These are phyloP conservation scores for Pseudomyrmex flavicornis DNA, from an alignment of 1,140 invertebrate genomes.

Conservation along the genomic window DNA sequence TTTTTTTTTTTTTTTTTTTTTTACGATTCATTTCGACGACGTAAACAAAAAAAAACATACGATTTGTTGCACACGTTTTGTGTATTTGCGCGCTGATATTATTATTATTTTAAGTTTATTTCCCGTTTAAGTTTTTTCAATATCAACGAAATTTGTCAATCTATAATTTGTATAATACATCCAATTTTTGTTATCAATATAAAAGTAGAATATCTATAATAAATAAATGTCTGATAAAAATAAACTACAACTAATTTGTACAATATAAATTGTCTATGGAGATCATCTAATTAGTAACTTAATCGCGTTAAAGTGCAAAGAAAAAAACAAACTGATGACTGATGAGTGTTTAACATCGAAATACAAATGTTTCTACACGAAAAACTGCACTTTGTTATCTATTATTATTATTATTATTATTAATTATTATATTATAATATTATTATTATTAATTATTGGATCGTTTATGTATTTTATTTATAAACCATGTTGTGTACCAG, in stretches of 20 bases:
- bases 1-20: constrained; percentile 21
- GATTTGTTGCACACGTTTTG: constrained; percentile 18
- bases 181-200: constrained; percentile 8
- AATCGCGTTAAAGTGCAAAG: constrained; percentile 22
- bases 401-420: constrained; percentile 52
- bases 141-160: constrained; percentile 16
- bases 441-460: constrained; percentile 53
- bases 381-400: constrained; percentile 47
- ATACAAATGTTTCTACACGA: constrained; percentile 49
- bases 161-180: constrained; percentile 14
- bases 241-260: constrained; percentile 27
- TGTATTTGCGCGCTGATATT: constrained; percentile 53
- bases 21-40: constrained; percentile 39
- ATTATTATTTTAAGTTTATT: constrained; percentile 51
- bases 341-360: constrained; percentile 50
- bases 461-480: constrained; percentile 58
- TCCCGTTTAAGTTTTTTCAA: constrained; percentile 19
- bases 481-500: constrained; percentile 48
- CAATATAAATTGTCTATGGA: constrained; percentile 15
- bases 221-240: constrained; percentile 18
- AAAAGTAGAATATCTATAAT: constrained; percentile 6
- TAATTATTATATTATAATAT: constrained; percentile 20
- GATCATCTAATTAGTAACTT: constrained; percentile 11
- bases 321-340: constrained; percentile 18
- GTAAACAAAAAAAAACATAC: background rate